Base-by-base conservation (phyloP, 2,888 invertebrate species). In the Rhagonycha lutea region DNA sequence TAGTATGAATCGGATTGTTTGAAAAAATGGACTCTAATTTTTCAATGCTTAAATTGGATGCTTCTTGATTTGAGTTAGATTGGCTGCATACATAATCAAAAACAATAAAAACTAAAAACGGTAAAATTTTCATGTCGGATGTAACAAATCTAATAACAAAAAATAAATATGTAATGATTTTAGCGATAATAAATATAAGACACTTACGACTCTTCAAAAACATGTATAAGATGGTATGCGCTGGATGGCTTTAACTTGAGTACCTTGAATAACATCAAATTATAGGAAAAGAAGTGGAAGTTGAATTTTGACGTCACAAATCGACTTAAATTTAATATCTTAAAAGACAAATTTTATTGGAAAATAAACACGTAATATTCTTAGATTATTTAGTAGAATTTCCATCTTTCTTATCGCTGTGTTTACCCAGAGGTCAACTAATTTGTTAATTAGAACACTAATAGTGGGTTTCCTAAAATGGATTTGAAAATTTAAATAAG, bases 251-350 rank as follows among this genome's bases (percentile, higher is more conserved):
- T 60, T 14, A 61, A 77, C 75, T 75, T 28, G 72, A 75, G 61
- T 68, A 75, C 77, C 77, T 77, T 77, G 77, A 77, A 74, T 73
- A 75, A 1, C 7, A n/a, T 2, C n/a, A 47, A 47, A 47, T 47
- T 0, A 8, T 2, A 7, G 12, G 47, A 8, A n/a, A n/a, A 69
- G 73, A 47, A 67, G 71, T 68, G 70, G 74, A 61, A 69, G 60
- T 69, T 72, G 18, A 71, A 26, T 11, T 61, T 75, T 72, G 5
- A 77, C 77, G 77, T 77, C 75, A 77, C 18, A 26, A 47, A 71
- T 71, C 14, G 69, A 70, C 75, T 68, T 69, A 47, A 70, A 32
- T 68, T 61, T 72, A n/a, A n/a, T 12, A 47, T n/a, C 47, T 47
- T 8, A 4, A n/a, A 12, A 26, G 3, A 4, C 4, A n/a, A 12